A percentile compares a stretch with the other conserved stretches of the same genome.
Evolutionary conservation across 2,113 vertebrate genomes (phyloP).

Genomic region (Cavia porcellus): DNA sequence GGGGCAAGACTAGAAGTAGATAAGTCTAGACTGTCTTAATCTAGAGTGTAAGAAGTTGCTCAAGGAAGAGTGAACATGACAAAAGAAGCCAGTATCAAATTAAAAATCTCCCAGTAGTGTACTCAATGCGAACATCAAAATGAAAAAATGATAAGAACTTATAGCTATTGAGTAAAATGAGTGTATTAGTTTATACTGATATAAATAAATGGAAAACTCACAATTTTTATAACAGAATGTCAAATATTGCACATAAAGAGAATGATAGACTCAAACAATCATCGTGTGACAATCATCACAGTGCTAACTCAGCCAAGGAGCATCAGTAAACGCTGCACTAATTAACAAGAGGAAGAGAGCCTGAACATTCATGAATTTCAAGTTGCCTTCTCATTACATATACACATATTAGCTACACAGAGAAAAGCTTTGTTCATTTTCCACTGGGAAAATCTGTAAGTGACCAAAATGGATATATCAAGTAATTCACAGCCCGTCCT

Average conservation of each 20-base stretch:
- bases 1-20: background rate
- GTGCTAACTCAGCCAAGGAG: background rate
- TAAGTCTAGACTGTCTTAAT: background rate
- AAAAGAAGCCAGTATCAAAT: background rate
- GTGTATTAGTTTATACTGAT: background rate
- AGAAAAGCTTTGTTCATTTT: background rate
- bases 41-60: background rate
- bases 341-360: background rate
- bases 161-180: background rate
- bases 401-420: background rate
- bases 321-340: background rate
- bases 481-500: fast-evolving
- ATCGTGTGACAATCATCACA: background rate
- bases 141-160: background rate
- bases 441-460: background rate
- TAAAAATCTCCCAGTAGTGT: background rate
- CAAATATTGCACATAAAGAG: background rate
- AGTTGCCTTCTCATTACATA: background rate
- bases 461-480: background rate
- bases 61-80: background rate
- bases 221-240: background rate
- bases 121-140: background rate
- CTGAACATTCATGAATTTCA: background rate
- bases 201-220: background rate
- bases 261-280: background rate